A percentile compares a stretch with the other conserved stretches of the same genome.
phyloP scores from a whole-genome alignment of 2,888 invertebrate genomes.

The Crossocerus cetratus region DNA sequence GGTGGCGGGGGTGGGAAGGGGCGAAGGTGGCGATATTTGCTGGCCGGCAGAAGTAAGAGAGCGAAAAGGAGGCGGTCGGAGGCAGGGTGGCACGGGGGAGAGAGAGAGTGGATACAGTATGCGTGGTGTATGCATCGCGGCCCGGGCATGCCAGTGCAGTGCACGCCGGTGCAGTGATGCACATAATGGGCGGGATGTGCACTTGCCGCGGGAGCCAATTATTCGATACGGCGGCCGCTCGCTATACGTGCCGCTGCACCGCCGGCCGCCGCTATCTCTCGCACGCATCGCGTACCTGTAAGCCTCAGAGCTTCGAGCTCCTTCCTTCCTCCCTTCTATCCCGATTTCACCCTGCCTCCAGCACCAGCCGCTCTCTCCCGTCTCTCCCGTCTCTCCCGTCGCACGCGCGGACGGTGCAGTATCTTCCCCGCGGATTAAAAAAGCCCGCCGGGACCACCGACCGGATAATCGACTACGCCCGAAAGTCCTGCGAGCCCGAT shows the following conservation, averaged over 20 bases:
- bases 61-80: conserved; percentile 1
- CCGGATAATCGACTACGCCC: conserved; percentile 33
- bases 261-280: conserved; percentile 65
- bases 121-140: conserved; percentile 22
- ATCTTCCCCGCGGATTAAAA: conserved; percentile 23
- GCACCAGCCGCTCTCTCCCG: conserved; percentile 18
- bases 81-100: conserved; percentile 26
- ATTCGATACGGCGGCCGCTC: conserved; percentile 74
- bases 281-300: conserved; percentile 67
- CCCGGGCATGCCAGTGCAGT: conserved; percentile 60
- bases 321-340: conserved; percentile 49
- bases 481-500: not conserved
- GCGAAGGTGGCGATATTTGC: conserved; percentile 17
- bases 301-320: conserved; percentile 60
- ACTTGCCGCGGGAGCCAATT: conserved; percentile 77
- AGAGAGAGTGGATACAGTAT: conserved; percentile 15
- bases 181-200: conserved; percentile 76
- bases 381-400: conserved; percentile 26
- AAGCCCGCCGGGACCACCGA: conserved; percentile 10
- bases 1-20: conserved; percentile 20
- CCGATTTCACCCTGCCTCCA: conserved; percentile 38
- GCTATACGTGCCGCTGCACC: conserved; percentile 62
- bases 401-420: conserved; percentile 28
- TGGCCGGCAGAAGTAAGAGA: conserved; percentile 5
- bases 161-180: conserved; percentile 72